These are phyloP conservation scores for Chydorus sphaericus DNA, from an alignment of 2,888 invertebrate genomes.

Conservation along the genomic window DNA sequence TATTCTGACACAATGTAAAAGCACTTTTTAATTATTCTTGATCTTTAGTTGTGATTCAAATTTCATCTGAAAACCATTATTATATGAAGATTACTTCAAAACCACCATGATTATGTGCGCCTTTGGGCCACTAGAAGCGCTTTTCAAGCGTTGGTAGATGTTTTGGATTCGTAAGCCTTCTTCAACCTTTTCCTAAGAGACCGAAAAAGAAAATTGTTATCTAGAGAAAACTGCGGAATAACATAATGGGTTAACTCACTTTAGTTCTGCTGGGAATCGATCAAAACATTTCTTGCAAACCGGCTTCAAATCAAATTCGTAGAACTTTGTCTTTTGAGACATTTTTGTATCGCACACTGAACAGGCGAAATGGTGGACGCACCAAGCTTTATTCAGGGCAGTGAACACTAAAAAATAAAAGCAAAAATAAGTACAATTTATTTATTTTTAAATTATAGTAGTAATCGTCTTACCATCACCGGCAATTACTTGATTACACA, in stretches of 20 bases:
- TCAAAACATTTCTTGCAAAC: conserved; percentile 98
- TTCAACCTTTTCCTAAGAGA: conserved; percentile 77
- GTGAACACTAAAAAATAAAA: conserved; percentile 63
- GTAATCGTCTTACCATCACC: conserved; percentile 68
- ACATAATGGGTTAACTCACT: too few species aligned
- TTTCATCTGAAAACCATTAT: too few species aligned
- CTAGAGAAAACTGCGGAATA: too few species aligned
- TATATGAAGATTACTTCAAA: too few species aligned
- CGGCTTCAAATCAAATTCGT: conserved; percentile 95
- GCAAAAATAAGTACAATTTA: conserved; percentile 13
- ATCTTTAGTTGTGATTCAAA: too few species aligned
- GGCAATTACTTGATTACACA: conserved; percentile 94
- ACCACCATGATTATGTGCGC: too few species aligned
- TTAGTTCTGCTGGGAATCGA: conserved; percentile 81
- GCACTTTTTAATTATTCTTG: too few species aligned
- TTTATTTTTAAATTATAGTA: conserved; percentile 4
- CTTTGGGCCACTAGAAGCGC: too few species aligned
- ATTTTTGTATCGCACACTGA: conserved; percentile 90
- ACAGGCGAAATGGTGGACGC: conserved; percentile 96
- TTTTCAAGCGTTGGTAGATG: too few species aligned
- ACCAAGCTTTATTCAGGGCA: conserved; percentile 97
- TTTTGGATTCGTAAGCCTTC: conserved; percentile 68
- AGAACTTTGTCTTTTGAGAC: conserved; percentile 95
- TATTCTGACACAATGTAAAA: too few species aligned
- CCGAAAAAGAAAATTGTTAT: too few species aligned